phyloP scores from a whole-genome alignment of 2,888 invertebrate species.

The Rhodophaea formosa region DNA sequence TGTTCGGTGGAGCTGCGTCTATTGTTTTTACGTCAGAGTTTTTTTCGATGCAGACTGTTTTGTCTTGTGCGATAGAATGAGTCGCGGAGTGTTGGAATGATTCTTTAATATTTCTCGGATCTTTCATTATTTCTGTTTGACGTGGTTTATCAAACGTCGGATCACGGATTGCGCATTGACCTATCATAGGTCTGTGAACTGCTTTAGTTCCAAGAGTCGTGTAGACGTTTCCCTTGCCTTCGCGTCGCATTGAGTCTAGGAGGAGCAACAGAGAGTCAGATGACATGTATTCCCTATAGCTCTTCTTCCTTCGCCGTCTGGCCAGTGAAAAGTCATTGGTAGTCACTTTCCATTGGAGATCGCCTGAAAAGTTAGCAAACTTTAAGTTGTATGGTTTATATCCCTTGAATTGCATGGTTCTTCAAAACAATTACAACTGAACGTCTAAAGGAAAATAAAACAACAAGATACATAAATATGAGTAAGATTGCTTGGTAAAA shows the following conservation, averaged over 20 bases:
- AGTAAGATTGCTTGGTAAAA: too few species aligned
- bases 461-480: too few species aligned
- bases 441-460: neutral
- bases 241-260: slow-evolving; percentile 3
- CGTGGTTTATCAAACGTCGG: too few species aligned
- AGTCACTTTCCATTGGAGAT: neutral
- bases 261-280: slow-evolving; percentile 18
- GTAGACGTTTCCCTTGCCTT: slow-evolving; percentile 2
- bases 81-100: too few species aligned
- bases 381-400: neutral
- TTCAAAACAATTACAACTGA: neutral
- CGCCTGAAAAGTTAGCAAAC: neutral
- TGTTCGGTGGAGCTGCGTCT: neutral
- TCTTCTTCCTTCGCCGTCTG: neutral
- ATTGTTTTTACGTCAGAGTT: neutral
- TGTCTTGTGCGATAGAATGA: too few species aligned
- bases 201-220: neutral
- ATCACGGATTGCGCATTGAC: too few species aligned
- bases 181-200: too few species aligned
- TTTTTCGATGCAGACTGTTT: neutral
- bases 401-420: neutral
- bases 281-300: slow-evolving; percentile 17
- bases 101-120: too few species aligned
- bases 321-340: neutral
- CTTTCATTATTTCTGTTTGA: neutral